Conservation (phyloP, 2,113 vertebrate genomes). For the Phasianus colchicus region DNA sequence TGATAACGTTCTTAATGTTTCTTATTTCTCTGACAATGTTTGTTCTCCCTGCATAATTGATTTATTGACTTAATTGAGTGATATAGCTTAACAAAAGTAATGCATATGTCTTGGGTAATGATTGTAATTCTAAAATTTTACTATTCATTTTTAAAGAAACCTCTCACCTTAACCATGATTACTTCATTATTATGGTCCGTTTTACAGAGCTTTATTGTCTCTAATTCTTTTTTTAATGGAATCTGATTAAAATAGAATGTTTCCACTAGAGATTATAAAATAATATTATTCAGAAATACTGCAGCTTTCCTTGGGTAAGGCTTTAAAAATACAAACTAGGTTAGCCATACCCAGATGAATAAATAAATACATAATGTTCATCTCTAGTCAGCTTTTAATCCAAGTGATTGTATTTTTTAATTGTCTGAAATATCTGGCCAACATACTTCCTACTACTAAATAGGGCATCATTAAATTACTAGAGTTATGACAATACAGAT, state of each 20-base stretch:
- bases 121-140: background rate
- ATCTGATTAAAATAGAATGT: background rate
- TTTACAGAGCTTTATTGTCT: background rate
- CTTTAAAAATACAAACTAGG: background rate
- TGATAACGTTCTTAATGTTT: background rate
- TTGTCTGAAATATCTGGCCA: background rate
- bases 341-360: background rate
- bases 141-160: background rate
- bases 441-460: accelerated
- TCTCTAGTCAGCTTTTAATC: background rate
- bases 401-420: background rate
- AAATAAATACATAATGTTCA: background rate
- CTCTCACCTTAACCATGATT: background rate
- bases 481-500: background rate
- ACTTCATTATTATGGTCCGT: background rate
- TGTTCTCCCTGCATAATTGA: background rate
- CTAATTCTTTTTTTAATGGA: background rate
- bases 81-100: background rate
- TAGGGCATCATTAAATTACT: background rate
- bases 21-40: background rate
- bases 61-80: background rate
- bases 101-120: background rate
- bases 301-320: background rate
- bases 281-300: background rate
- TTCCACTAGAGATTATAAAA: background rate